Percentiles rank a stretch among this genome's conserved stretches.
phyloP scores from a whole-genome alignment of 2,888 invertebrate genomes.

The Mallateleia sp. region DNA sequence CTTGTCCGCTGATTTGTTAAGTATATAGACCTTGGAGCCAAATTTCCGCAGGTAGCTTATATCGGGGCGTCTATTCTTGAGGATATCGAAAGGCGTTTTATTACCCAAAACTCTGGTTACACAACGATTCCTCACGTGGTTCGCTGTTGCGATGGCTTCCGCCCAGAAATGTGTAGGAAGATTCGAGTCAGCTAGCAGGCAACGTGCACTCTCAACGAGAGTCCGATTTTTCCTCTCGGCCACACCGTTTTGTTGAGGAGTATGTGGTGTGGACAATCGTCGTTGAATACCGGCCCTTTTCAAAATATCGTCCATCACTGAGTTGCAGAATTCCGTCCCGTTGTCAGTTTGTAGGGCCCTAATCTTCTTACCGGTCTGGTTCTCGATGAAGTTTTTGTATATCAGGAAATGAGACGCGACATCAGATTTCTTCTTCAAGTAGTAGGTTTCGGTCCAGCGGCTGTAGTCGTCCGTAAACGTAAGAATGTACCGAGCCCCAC shows the following conservation, averaged over 20 bases:
- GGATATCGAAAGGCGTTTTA: constrained; percentile 35
- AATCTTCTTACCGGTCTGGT: constrained; percentile 55
- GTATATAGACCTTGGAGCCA: constrained; percentile 11
- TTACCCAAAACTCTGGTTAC: constrained; percentile 15
- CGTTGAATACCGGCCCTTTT: background rate
- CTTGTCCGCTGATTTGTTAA: constrained; percentile 25
- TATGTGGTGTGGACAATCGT: constrained; percentile 35
- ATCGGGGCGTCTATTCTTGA: background rate
- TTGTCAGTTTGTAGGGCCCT: constrained; percentile 66
- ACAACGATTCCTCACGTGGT: constrained; percentile 54
- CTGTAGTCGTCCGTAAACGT: constrained; percentile 21
- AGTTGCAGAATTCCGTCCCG: constrained; percentile 51
- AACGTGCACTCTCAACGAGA: constrained; percentile 70
- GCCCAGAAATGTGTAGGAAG: background rate
- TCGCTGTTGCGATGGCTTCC: constrained; percentile 14
- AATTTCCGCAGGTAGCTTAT: background rate
- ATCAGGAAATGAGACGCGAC: constrained; percentile 40
- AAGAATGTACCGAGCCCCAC: constrained; percentile 67
- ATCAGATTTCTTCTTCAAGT: constrained; percentile 49
- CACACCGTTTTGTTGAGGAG: constrained; percentile 81
- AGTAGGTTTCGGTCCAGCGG: constrained; percentile 61
- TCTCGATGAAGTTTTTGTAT: constrained; percentile 61
- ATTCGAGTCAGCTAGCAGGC: constrained; percentile 19
- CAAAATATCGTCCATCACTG: constrained; percentile 6
- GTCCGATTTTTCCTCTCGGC: constrained; percentile 21